Evolutionary conservation across 2,113 vertebrate species (phyloP).

Genomic region (Corydoras maculifer): DNA sequence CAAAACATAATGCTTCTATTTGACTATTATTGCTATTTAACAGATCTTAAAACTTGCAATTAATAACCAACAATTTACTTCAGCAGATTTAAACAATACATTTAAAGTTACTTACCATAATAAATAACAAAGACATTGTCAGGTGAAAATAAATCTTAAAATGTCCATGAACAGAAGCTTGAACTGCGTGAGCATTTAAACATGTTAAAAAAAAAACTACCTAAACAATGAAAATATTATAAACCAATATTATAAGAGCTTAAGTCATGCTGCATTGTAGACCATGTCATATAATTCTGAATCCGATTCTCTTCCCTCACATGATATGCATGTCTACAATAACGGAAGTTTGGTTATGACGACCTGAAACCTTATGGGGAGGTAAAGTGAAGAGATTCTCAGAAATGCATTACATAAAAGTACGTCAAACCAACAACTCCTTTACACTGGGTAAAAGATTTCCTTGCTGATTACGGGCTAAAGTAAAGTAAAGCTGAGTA

Average conservation of each 20-base stretch:
- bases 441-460: not conserved
- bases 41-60: no score
- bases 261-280: conserved; percentile 10
- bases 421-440: conserved; percentile 30
- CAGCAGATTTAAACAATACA: no score
- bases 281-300: not conserved
- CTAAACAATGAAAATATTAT: not conserved
- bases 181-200: conserved; percentile 2
- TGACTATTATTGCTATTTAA: no score
- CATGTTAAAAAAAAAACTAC: not conserved
- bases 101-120: conserved; percentile 49
- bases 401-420: conserved; percentile 31
- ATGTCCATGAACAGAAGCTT: conserved; percentile 15
- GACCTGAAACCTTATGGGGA: conserved; percentile 25
- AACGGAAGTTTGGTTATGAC: conserved; percentile 21
- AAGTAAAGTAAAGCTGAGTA: conserved; percentile 5
- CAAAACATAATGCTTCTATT: no score
- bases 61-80: no score
- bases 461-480: not conserved
- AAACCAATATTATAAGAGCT: not conserved
- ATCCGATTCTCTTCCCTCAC: not conserved
- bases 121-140: conserved; percentile 23
- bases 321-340: not conserved
- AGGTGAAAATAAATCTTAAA: conserved; percentile 9
- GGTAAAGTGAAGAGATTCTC: conserved; percentile 18